phyloP scores from a whole-genome alignment of 2,797 vertebrate species.

The Ispidina lecontei region DNA sequence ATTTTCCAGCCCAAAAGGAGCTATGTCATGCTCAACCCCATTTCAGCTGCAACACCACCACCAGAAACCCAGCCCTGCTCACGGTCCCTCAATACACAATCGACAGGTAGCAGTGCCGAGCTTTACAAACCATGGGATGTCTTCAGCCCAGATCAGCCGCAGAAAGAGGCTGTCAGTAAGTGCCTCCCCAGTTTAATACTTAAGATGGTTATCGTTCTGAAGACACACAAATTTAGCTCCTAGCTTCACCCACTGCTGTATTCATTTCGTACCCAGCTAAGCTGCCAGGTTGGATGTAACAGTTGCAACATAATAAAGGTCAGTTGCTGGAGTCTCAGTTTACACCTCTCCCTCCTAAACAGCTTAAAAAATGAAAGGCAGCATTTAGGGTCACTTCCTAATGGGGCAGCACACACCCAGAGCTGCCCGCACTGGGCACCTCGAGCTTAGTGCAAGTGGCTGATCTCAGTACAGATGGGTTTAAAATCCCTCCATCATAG shows the following conservation, averaged over 20 bases:
- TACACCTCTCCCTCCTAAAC: slow-evolving; percentile 57
- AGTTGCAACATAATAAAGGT: slow-evolving; percentile 54
- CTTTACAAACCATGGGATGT: slow-evolving; percentile 85
- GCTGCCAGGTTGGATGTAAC: slow-evolving; percentile 20
- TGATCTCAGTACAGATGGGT: accelerated
- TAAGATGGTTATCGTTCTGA: slow-evolving; percentile 74
- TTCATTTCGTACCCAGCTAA: slow-evolving; percentile 72
- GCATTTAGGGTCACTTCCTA: not conserved
- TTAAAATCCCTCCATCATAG: no score
- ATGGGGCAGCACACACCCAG: accelerated
- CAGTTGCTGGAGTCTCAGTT: slow-evolving; percentile 17
- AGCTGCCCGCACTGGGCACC: not conserved
- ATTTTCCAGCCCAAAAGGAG: not conserved
- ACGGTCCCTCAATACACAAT: not conserved
- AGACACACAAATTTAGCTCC: slow-evolving; percentile 91
- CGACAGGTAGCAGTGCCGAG: not conserved
- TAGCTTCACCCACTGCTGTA: slow-evolving; percentile 77
- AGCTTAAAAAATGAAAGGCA: accelerated
- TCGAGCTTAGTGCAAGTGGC: accelerated
- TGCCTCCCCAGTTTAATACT: slow-evolving; percentile 74
- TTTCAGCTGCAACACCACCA: accelerated
- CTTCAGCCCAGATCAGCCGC: slow-evolving; percentile 47
- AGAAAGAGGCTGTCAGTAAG: slow-evolving; percentile 73
- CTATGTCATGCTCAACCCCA: not conserved
- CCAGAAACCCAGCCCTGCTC: not conserved